Evolutionary conservation across 1,140 invertebrate genomes (phyloP).

Genomic region (Nilaparvata lugens): DNA sequence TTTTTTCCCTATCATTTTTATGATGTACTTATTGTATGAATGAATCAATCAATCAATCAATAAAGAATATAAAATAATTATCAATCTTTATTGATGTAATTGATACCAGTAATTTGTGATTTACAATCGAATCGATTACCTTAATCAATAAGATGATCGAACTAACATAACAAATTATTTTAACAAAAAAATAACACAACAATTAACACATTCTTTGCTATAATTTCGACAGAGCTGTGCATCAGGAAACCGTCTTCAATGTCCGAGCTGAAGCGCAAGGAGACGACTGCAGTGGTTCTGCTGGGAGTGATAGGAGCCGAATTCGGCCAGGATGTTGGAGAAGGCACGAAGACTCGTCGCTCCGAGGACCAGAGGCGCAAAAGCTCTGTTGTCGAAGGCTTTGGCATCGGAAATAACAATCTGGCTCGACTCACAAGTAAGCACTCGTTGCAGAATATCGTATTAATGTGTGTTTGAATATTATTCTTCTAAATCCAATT

Average conservation of each 20-base stretch:
- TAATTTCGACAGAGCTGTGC: slow-evolving; percentile 35
- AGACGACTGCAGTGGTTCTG: slow-evolving; percentile 94
- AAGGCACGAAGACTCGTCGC: slow-evolving; percentile 23
- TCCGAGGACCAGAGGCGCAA: slow-evolving; percentile 52
- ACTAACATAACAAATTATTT: no score
- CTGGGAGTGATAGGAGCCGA: slow-evolving; percentile 96
- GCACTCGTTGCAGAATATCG: slow-evolving; percentile 15
- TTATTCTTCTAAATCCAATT: no score
- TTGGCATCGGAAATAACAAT: slow-evolving; percentile 84
- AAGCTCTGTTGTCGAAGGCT: slow-evolving; percentile 79
- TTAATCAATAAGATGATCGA: no score
- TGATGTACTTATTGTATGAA: no score
- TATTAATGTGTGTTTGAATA: background rate
- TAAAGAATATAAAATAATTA: no score
- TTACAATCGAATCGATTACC: no score
- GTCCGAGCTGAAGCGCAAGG: slow-evolving; percentile 84
- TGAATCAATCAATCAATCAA: no score
- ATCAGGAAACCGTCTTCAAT: slow-evolving; percentile 71
- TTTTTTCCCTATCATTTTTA: no score
- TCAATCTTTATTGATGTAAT: no score
- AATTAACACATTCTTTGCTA: no score
- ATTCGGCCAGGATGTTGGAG: slow-evolving; percentile 81
- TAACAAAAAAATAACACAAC: no score
- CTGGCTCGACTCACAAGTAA: slow-evolving; percentile 81
- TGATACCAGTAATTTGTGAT: no score